phyloP scores from a whole-genome alignment of 1,140 invertebrate genomes.

The Rhagoletis zephyria region DNA sequence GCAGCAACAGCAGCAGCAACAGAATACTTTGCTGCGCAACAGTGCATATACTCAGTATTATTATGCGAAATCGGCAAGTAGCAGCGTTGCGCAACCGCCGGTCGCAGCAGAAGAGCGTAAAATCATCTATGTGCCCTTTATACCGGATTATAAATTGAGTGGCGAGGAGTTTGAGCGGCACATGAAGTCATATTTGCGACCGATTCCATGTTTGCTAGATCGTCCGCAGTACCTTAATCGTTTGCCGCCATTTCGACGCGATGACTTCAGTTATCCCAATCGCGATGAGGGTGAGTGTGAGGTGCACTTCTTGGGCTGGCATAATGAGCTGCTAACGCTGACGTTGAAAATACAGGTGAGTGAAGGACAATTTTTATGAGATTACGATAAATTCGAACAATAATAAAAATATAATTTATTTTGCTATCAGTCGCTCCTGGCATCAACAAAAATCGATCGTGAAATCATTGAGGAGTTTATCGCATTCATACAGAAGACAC shows the following conservation, averaged over 20 bases:
- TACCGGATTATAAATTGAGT: conserved; percentile 68
- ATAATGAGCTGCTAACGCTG: conserved; percentile 67
- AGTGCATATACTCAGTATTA: conserved; percentile 7
- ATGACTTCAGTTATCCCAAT: conserved; percentile 69
- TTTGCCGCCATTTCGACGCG: conserved; percentile 66
- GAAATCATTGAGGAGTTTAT: conserved; percentile 70
- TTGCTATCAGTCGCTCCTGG: conserved; percentile 63
- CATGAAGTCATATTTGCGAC: conserved; percentile 66
- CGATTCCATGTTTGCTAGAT: conserved; percentile 68
- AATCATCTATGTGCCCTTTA: conserved; percentile 67
- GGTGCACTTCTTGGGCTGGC: conserved; percentile 68
- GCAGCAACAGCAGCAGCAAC: conserved; percentile 7
- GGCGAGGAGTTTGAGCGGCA: conserved; percentile 66
- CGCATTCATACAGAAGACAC: conserved; percentile 70
- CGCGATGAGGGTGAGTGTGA: conserved; percentile 69
- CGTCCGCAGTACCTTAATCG: conserved; percentile 70
- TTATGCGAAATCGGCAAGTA: neutral
- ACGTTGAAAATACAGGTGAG: conserved; percentile 67
- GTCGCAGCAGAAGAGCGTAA: conserved; percentile 56
- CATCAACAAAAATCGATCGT: conserved; percentile 66
- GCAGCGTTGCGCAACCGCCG: neutral
- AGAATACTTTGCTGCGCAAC: neutral
- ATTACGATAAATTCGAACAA: neutral
- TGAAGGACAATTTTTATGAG: neutral
- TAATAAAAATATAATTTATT: neutral